A percentile compares a stretch with the other conserved stretches of the same genome.
Conservation (phyloP, 2,888 invertebrate species). For the Xylocampa areola region DNA sequence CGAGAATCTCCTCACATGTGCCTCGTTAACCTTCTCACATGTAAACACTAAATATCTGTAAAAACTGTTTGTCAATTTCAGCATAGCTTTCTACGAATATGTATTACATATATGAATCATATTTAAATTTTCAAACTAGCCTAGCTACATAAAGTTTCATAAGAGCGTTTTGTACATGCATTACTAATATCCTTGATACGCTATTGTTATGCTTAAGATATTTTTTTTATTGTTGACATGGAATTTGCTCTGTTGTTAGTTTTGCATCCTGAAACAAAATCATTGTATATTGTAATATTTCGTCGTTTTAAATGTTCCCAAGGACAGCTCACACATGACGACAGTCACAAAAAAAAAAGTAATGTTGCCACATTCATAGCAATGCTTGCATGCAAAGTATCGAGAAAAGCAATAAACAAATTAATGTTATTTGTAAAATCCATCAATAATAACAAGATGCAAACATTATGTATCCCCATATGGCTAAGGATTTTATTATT, state of each 20-base stretch:
- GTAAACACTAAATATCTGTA: conserved; percentile 82
- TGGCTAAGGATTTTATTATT: no score
- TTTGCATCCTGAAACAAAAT: conserved; percentile 78
- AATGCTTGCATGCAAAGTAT: conserved; percentile 36
- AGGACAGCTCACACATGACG: conserved; percentile 11
- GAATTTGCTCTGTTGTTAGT: conserved; percentile 79
- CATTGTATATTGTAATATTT: conserved; percentile 44
- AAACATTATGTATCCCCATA: no score
- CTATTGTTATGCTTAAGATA: conserved; percentile 51
- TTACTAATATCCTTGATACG: conserved; percentile 57
- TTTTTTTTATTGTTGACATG: conserved; percentile 69
- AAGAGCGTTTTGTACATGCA: conserved; percentile 64
- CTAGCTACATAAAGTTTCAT: conserved; percentile 60
- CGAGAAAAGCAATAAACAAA: conserved; percentile 9
- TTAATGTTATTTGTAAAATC: no score
- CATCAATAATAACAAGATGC: not conserved
- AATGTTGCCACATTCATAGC: conserved; percentile 15
- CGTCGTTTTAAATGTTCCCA: conserved; percentile 14
- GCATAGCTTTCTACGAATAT: conserved; percentile 80
- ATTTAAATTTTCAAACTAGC: conserved; percentile 62
- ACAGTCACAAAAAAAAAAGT: not conserved
- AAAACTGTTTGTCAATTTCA: conserved; percentile 86
- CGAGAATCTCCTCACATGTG: conserved; percentile 72
- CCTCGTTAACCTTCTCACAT: conserved; percentile 71
- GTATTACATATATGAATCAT: conserved; percentile 69